Conservation (phyloP, 2,797 vertebrate genomes). For the Emydoidea blandingii region DNA sequence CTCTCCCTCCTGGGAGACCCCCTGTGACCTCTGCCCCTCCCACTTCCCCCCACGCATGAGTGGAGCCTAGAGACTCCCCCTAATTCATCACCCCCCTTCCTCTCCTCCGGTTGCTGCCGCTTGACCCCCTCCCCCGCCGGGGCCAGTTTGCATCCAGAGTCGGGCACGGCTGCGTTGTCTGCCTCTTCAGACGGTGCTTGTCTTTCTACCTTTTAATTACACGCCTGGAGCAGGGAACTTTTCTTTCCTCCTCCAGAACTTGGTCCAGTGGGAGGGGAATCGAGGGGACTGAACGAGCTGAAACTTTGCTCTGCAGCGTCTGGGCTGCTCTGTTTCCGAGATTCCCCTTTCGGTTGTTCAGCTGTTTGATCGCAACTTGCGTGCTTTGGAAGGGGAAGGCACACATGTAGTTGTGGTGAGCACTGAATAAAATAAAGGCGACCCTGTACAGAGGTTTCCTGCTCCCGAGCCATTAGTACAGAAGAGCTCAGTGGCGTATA, state of each 20-base stretch:
- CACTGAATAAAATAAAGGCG: not conserved
- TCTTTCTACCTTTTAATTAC: too few relatives aligned
- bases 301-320: not conserved
- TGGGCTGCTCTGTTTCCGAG: too few relatives aligned
- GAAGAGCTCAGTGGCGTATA: not conserved
- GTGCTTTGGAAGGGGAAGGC: not conserved
- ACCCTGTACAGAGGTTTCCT: not conserved
- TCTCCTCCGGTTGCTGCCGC: not conserved
- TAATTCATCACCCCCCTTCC: not conserved
- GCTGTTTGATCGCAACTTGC: not conserved
- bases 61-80: not conserved
- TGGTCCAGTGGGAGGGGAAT: too few relatives aligned
- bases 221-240: not conserved
- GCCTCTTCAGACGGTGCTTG: not conserved
- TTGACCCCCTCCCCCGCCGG: not conserved
- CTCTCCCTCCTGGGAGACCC: conserved; percentile 47
- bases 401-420: too few relatives aligned
- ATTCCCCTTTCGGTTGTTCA: too few relatives aligned
- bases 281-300: too few relatives aligned
- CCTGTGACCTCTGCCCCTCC: conserved; percentile 37
- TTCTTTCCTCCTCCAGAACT: not conserved
- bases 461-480: not conserved
- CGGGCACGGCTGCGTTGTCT: too few relatives aligned
- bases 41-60: not conserved
- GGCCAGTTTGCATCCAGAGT: not conserved